phyloP scores from a whole-genome alignment of 2,797 vertebrate species.

The Galaxias olidus region DNA sequence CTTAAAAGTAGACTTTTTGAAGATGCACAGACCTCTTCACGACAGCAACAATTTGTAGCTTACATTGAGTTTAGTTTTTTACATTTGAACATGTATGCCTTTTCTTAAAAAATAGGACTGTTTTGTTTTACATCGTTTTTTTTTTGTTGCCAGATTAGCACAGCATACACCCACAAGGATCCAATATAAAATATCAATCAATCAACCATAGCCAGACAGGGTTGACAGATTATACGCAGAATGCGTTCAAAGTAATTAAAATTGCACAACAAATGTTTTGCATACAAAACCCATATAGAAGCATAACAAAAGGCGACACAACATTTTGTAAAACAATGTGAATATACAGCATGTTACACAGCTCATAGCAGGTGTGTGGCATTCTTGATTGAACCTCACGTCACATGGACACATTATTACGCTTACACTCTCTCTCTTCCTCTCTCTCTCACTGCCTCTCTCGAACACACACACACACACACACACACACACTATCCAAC shows the following conservation, averaged over 20 bases:
- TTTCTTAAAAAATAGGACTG: too few species aligned
- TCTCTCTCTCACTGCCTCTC: constrained; percentile 17
- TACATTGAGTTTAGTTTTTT: too few species aligned
- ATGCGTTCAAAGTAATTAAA: constrained; percentile 13
- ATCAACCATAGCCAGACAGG: constrained; percentile 11
- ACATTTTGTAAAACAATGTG: not conserved
- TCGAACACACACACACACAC: not conserved
- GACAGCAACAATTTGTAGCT: too few species aligned
- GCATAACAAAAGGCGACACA: constrained; percentile 24
- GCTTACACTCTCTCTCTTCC: constrained; percentile 11
- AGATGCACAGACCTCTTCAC: too few species aligned
- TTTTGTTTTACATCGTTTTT: too few species aligned
- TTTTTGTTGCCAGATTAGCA: too few species aligned
- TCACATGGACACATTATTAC: constrained; percentile 21
- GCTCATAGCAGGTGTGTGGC: constrained; percentile 19
- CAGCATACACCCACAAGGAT: not conserved
- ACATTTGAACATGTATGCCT: too few species aligned
- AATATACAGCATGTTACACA: constrained; percentile 4
- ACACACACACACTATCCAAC: not conserved
- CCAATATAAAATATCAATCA: constrained; percentile 9
- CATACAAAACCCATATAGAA: constrained; percentile 7
- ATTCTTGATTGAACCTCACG: constrained; percentile 13
- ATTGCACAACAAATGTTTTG: not conserved
- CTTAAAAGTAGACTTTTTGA: too few species aligned
- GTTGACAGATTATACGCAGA: constrained; percentile 16